Evolutionary conservation across 2,888 invertebrate species (phyloP).

Genomic region (Heterodera filipjevi): DNA sequence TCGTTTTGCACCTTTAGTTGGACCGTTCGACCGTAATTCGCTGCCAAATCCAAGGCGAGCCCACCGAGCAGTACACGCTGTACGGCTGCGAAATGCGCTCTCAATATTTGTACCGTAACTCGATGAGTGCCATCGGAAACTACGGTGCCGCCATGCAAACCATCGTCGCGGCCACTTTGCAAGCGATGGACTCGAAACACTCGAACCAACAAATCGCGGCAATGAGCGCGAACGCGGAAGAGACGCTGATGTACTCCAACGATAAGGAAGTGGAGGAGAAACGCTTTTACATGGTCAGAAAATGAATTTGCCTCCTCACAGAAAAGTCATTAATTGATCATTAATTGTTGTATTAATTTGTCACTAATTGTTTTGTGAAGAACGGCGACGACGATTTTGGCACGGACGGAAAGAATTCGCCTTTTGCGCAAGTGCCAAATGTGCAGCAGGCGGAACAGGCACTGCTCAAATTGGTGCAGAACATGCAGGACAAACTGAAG

Average conservation of each 20-base stretch:
- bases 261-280: slow-evolving; percentile 49
- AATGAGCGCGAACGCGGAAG: slow-evolving; percentile 31
- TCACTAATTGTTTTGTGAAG: not conserved
- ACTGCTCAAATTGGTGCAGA: slow-evolving; percentile 21
- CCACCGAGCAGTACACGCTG: slow-evolving; percentile 47
- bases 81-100: slow-evolving; percentile 44
- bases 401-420: slow-evolving; percentile 28
- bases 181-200: slow-evolving; percentile 15
- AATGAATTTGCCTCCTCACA: slow-evolving; percentile 34
- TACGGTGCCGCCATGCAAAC: slow-evolving; percentile 43
- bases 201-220: slow-evolving; percentile 26
- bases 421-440: slow-evolving; percentile 44
- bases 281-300: slow-evolving; percentile 53
- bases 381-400: slow-evolving; percentile 50
- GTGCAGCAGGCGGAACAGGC: slow-evolving; percentile 32
- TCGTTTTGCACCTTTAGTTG: slow-evolving; percentile 37
- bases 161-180: slow-evolving; percentile 38
- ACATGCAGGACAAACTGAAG: slow-evolving; percentile 21
- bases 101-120: slow-evolving; percentile 51
- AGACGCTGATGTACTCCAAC: slow-evolving; percentile 49
- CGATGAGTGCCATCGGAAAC: slow-evolving; percentile 33
- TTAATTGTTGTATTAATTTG: not conserved
- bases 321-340: not conserved
- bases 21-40: slow-evolving; percentile 48
- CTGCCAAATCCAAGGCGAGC: slow-evolving; percentile 41